phyloP scores from a whole-genome alignment of 2,888 invertebrate genomes.

The Amblyjoppa proteus region DNA sequence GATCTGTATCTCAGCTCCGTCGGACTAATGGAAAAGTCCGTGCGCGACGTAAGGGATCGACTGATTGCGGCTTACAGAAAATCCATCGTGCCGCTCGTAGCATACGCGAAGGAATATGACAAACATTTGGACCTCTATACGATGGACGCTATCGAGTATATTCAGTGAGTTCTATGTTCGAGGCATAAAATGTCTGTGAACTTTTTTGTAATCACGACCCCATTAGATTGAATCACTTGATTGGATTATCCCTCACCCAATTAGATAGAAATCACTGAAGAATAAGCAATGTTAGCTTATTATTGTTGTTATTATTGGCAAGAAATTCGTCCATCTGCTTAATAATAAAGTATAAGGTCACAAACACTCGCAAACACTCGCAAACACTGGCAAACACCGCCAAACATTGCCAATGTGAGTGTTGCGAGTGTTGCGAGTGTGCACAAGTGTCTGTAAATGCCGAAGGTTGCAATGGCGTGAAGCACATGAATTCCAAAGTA shows the following conservation, averaged over 20 bases:
- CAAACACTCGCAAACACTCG: too few species aligned
- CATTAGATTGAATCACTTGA: background rate
- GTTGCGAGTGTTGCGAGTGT: too few species aligned
- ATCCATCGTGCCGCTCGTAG: slow-evolving; percentile 90
- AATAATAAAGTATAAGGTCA: too few species aligned
- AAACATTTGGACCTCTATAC: slow-evolving; percentile 88
- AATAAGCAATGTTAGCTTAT: too few species aligned
- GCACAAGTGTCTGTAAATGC: too few species aligned
- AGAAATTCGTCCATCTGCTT: too few species aligned
- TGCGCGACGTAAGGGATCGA: slow-evolving; percentile 87
- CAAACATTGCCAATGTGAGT: too few species aligned
- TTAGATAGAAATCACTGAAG: background rate
- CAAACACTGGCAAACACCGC: too few species aligned
- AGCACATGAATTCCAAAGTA: background rate
- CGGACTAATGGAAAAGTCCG: slow-evolving; percentile 88
- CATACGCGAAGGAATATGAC: slow-evolving; percentile 90
- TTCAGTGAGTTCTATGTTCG: slow-evolving; percentile 86
- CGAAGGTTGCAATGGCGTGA: too few species aligned
- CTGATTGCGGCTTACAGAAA: slow-evolving; percentile 88
- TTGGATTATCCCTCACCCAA: background rate
- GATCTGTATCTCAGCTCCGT: slow-evolving; percentile 91
- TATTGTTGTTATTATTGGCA: too few species aligned
- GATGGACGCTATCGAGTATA: slow-evolving; percentile 88
- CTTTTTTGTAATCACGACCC: background rate
- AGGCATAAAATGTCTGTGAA: background rate